These are phyloP conservation scores for Wasmannia auropunctata DNA, from an alignment of 1,140 invertebrate genomes.

Conservation along the genomic window DNA sequence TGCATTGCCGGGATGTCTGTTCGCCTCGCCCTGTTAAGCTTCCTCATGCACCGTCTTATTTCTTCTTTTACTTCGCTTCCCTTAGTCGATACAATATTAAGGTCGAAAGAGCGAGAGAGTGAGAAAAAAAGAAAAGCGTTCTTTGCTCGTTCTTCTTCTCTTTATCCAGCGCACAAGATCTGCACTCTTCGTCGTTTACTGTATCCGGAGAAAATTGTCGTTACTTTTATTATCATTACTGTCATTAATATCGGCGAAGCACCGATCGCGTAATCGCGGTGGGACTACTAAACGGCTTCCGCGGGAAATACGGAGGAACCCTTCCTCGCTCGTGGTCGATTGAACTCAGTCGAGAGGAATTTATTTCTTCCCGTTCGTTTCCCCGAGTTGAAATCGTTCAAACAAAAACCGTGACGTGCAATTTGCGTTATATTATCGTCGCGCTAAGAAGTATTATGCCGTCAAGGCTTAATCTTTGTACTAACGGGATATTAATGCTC, in stretches of 20 bases:
- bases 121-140: neutral
- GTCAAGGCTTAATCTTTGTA: neutral
- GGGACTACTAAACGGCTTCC: neutral
- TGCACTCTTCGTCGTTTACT: neutral
- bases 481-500: neutral
- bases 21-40: slow-evolving; percentile 21
- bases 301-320: slow-evolving; percentile 15
- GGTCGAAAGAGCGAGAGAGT: neutral
- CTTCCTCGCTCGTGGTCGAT: neutral
- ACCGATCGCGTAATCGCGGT: neutral
- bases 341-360: slow-evolving; percentile 33
- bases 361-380: neutral
- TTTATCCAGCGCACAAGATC: neutral
- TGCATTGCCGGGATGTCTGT: slow-evolving; percentile 20
- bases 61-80: slow-evolving; percentile 34
- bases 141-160: slow-evolving; percentile 31
- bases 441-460: neutral
- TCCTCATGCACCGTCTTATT: slow-evolving; percentile 6
- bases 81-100: slow-evolving; percentile 49
- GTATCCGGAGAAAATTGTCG: slow-evolving; percentile 49
- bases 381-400: neutral
- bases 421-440: neutral
- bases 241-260: slow-evolving; percentile 62
- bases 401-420: neutral
- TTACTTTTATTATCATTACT: slow-evolving; percentile 69